Evolutionary conservation across 2,797 vertebrate species (phyloP).

Genomic region (Falco biarmicus): DNA sequence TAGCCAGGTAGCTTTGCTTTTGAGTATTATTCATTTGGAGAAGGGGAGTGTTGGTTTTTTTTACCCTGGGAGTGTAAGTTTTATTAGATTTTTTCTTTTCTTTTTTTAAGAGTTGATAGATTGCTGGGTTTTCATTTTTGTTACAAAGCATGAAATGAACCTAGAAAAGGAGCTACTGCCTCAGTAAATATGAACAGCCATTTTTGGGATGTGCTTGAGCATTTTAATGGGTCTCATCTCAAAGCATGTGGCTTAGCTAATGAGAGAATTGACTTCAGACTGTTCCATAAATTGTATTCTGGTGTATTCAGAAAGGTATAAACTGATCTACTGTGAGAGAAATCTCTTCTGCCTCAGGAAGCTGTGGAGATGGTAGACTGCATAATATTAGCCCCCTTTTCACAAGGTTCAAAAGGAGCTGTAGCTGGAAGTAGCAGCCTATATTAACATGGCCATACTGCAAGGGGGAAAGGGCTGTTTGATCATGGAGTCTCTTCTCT

Average conservation of each 20-base stretch:
- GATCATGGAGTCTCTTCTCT: neutral
- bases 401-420: neutral
- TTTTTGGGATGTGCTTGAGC: neutral
- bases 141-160: neutral
- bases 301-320: conserved; percentile 29
- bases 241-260: neutral
- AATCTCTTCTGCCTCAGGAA: conserved; percentile 8
- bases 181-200: neutral
- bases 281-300: conserved; percentile 46
- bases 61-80: neutral
- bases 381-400: neutral
- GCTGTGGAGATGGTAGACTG: neutral
- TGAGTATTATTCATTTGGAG: neutral
- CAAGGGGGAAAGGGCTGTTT: neutral
- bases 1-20: neutral
- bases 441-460: neutral
- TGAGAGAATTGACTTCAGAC: conserved; percentile 35
- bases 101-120: neutral
- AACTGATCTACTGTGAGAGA: conserved; percentile 30
- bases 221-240: conserved; percentile 4
- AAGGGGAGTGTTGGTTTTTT: neutral
- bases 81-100: neutral
- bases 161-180: neutral
- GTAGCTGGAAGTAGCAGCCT: neutral
- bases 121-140: neutral